A percentile compares a stretch with the other conserved stretches of the same genome.
Evolutionary conservation across 1,140 invertebrate genomes (phyloP).

Genomic region (Bombus sibiricus): DNA sequence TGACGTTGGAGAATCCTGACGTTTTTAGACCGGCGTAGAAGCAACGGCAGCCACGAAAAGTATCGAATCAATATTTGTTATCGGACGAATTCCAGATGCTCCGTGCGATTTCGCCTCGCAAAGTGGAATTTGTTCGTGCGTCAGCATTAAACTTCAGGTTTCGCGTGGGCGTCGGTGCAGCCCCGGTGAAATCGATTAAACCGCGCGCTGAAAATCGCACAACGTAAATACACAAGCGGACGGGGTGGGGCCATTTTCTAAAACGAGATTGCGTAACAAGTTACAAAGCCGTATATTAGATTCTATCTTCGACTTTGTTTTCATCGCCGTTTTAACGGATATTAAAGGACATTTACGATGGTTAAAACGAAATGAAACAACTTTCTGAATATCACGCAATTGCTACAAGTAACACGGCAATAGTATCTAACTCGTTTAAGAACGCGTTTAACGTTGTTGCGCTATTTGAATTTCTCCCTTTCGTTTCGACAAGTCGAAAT

Average conservation of each 20-base stretch:
- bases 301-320: constrained; percentile 13
- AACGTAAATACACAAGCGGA: background rate
- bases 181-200: constrained; percentile 34
- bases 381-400: background rate
- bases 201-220: constrained; percentile 27
- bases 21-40: background rate
- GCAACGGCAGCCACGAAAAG: background rate
- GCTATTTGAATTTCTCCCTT: background rate
- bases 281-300: constrained; percentile 18
- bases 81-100: constrained; percentile 22
- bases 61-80: constrained; percentile 9
- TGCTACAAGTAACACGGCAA: background rate
- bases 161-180: background rate
- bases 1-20: background rate
- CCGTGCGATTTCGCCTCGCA: constrained; percentile 15
- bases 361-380: background rate
- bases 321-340: background rate
- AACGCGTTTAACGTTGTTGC: background rate
- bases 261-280: constrained; percentile 36
- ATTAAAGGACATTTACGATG: background rate
- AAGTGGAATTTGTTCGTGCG: constrained; percentile 29
- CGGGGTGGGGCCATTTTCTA: background rate
- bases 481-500: background rate
- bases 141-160: constrained; percentile 37
- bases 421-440: too few species aligned